Evolutionary conservation across 2,113 vertebrate species (phyloP).

Genomic region (Gadus macrocephalus): DNA sequence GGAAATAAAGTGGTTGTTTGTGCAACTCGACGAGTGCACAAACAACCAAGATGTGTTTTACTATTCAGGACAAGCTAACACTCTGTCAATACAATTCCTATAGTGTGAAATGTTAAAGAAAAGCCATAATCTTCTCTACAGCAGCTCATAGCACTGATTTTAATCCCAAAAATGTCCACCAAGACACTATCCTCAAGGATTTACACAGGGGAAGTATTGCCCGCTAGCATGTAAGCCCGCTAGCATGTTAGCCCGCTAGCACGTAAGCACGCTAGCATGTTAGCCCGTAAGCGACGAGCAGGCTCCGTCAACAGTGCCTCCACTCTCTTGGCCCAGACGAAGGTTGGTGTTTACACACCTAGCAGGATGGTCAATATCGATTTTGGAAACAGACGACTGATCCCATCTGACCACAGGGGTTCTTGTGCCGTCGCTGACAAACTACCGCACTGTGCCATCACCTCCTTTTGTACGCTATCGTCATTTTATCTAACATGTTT

Average conservation of each 20-base stretch:
- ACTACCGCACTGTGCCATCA: conserved; percentile 21
- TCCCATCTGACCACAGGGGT: conserved; percentile 5
- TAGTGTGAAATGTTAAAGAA: background rate
- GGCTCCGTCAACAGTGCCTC: conserved; percentile 26
- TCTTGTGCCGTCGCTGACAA: conserved; percentile 21
- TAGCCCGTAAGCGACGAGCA: background rate
- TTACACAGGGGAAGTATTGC: background rate
- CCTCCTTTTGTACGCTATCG: background rate
- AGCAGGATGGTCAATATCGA: background rate
- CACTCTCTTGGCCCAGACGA: conserved; percentile 15
- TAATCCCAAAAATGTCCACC: background rate
- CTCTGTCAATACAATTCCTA: background rate
- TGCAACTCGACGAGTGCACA: background rate
- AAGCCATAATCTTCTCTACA: background rate
- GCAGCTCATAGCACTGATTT: background rate
- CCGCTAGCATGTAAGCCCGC: no score
- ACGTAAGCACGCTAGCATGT: background rate
- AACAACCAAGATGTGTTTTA: no score
- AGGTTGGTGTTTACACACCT: background rate
- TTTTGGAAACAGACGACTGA: background rate
- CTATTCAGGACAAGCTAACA: background rate
- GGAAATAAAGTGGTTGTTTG: background rate
- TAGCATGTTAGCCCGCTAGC: background rate
- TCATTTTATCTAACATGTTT: no score
- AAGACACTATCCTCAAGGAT: background rate